These are phyloP conservation scores for Dolichotis patagonum DNA, from an alignment of 2,113 vertebrate genomes.

Conservation along the genomic window DNA sequence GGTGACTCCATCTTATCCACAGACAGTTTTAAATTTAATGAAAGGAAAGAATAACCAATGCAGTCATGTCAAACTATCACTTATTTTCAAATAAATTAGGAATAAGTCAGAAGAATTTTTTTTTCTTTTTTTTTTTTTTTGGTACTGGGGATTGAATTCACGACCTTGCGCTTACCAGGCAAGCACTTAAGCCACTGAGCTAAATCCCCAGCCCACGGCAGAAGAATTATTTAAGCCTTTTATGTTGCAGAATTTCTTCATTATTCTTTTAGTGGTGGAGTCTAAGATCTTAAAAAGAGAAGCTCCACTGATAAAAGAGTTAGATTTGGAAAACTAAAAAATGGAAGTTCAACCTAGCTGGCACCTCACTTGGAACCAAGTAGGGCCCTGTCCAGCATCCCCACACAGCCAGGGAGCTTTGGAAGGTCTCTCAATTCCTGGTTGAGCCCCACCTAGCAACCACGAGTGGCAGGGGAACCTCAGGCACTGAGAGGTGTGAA, in stretches of 20 bases:
- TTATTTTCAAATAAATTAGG: slow-evolving; percentile 43
- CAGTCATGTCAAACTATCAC: neutral
- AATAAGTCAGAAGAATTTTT: neutral
- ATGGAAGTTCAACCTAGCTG: neutral
- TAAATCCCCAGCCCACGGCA: too few species aligned
- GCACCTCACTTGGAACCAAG: too few species aligned
- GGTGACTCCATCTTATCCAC: neutral
- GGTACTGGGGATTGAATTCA: too few species aligned
- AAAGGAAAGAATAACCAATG: neutral
- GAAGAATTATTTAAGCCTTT: neutral
- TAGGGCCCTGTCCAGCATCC: too few species aligned
- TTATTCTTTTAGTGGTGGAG: slow-evolving; percentile 2
- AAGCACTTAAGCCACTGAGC: too few species aligned
- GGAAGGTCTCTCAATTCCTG: too few species aligned
- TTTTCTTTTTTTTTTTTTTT: too few species aligned
- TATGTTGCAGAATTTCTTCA: slow-evolving; percentile 1
- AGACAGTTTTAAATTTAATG: slow-evolving; percentile 29
- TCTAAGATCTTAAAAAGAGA: neutral
- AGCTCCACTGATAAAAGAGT: neutral
- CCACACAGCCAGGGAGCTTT: too few species aligned
- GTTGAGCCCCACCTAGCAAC: too few species aligned
- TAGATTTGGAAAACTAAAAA: slow-evolving; percentile 23
- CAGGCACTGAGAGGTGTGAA: too few species aligned
- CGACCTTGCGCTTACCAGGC: too few species aligned
- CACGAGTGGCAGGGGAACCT: too few species aligned